Conservation (phyloP, 2,888 invertebrate genomes). For the Diplolepis rosae region DNA sequence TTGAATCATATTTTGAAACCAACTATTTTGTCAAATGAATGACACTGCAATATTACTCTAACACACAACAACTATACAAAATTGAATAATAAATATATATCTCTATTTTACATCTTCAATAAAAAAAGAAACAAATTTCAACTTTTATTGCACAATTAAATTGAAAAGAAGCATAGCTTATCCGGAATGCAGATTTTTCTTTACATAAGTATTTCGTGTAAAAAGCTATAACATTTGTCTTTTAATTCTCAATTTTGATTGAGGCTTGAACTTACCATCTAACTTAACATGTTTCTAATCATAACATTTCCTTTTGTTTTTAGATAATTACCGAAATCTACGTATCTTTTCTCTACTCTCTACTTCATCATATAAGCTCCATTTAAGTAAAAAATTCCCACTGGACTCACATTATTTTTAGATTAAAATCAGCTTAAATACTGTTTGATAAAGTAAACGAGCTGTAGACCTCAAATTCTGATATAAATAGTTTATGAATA, state of each 20-base stretch:
- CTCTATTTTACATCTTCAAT: background rate
- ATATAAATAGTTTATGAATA: slow-evolving; percentile 21
- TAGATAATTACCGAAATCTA: background rate
- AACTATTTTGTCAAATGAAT: background rate
- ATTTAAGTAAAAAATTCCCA: slow-evolving; percentile 1
- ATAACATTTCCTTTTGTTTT: background rate
- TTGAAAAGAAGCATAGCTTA: background rate
- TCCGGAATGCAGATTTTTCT: slow-evolving; percentile 18
- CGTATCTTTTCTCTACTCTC: background rate
- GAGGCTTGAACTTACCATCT: background rate
- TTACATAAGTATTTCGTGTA: background rate
- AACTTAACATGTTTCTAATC: background rate
- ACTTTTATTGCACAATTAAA: slow-evolving; percentile 2
- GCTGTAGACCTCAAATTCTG: background rate
- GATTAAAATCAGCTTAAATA: background rate
- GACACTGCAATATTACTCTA: background rate
- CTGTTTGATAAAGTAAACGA: slow-evolving; percentile 1
- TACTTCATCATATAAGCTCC: background rate
- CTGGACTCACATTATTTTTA: too few relatives aligned
- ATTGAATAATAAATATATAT: background rate
- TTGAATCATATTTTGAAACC: background rate
- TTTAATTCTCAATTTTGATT: background rate
- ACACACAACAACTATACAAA: background rate
- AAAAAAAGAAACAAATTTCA: too few relatives aligned
- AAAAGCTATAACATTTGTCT: background rate